These are phyloP conservation scores for Xyrichtys novacula DNA, from an alignment of 2,797 vertebrate species.

Conservation along the genomic window DNA sequence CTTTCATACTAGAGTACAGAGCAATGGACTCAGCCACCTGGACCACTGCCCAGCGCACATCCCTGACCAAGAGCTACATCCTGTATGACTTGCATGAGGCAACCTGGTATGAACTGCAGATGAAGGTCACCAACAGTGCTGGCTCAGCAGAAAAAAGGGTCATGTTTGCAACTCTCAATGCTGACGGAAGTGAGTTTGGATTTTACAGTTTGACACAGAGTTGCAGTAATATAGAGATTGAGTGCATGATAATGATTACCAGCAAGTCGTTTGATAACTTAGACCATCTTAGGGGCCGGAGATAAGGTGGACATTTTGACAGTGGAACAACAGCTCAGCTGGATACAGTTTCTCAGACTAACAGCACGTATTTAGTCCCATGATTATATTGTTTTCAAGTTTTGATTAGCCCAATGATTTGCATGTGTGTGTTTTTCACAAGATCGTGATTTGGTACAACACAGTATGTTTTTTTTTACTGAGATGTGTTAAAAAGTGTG, in stretches of 20 bases:
- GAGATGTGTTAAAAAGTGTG: too few relatives aligned
- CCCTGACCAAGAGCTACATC: slow-evolving; percentile 95
- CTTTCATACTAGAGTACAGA: slow-evolving; percentile 95
- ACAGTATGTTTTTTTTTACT: too few relatives aligned
- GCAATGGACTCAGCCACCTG: slow-evolving; percentile 93
- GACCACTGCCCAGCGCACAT: slow-evolving; percentile 95
- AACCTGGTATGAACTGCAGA: slow-evolving; percentile 97
- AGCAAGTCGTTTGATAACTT: background rate
- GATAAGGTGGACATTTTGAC: slow-evolving; percentile 45
- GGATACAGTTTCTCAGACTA: slow-evolving; percentile 27
- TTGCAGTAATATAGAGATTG: slow-evolving; percentile 14
- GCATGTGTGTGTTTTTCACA: too few relatives aligned
- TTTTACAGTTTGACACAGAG: slow-evolving; percentile 18
- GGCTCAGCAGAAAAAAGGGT: slow-evolving; percentile 96
- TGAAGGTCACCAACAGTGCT: slow-evolving; percentile 97
- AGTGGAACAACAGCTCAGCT: slow-evolving; percentile 31
- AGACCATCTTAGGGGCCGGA: too few relatives aligned
- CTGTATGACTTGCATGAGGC: slow-evolving; percentile 96
- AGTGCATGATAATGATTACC: slow-evolving; percentile 12
- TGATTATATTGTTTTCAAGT: slow-evolving; percentile 15
- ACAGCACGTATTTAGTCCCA: slow-evolving; percentile 22
- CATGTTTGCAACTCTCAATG: slow-evolving; percentile 95
- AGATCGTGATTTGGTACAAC: too few relatives aligned
- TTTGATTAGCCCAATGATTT: background rate
- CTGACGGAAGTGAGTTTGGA: slow-evolving; percentile 94